Evolutionary conservation across 2,113 vertebrate genomes (phyloP), one percentile per base, ranked within the genome.

Genomic region (Eublepharis macularius): DNA sequence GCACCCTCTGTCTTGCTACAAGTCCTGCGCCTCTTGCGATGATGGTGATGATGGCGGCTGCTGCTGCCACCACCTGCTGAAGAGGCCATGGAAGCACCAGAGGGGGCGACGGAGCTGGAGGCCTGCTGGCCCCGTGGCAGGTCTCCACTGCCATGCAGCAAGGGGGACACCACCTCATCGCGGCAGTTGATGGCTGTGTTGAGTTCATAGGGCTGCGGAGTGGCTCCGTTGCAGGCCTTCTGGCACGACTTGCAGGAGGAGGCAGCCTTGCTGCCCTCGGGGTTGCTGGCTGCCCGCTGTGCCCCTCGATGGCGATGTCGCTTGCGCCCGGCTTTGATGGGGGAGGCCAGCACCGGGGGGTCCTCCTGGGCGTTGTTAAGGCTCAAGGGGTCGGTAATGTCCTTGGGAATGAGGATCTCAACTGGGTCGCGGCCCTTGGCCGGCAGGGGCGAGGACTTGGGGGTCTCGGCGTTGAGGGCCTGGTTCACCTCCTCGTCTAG

Each of bases 331-430:
- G 87, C 92, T 92, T 98, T 98, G 76, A 96, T 57, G 1, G 97
- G 97, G 1, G 97, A 97, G n/a, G 97, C 94, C 68, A 98, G 92
- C 34, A 97, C 92, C n/a, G 97, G 94, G 2, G 96, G 72, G 43
- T 94, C 96, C 1, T 92, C 94, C 1, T 92, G 95, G 11, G 94
- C 94, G 6, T 95, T 95, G 86, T 98, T 98, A 88, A 98, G 95
- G 93, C 98, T 98, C 34, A 99, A 95, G 0, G 98, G 98, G 89
- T 98, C 98, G 0, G 98, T 98, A 92, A 98, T 98, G 94, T 99
- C 98, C 76, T 97, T 96, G 24, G 98, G 98, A 60, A 98, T 97
- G 68, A 98, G 96, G 75, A 99, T 99, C 94, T 98, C 97, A 32
- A 99, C 97, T 0, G 98, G 98, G 74, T 98, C 97, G 1, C 96